Base-by-base conservation (phyloP, 2,797 vertebrate genomes). In the Numenius phaeopus region DNA sequence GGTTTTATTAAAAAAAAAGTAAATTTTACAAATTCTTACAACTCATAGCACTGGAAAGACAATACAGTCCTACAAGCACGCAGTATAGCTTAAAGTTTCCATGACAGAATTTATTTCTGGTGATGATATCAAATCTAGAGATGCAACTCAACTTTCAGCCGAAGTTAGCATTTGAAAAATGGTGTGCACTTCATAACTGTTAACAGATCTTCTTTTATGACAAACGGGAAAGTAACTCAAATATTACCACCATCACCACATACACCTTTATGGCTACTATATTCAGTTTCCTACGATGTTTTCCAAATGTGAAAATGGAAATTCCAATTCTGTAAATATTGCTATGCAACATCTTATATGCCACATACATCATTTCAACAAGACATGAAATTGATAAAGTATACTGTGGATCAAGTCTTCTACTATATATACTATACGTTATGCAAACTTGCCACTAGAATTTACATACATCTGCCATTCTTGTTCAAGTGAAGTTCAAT, bases 401-500 rank as follows among this genome's bases (percentile, higher is more conserved):
- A 85, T 59, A 67, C 52, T 64, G 55, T n/a, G 50, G 34, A 64
- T 80, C 55, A 65, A 78, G 19, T 62, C 34, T 39, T 77, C 62
- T 79, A 76, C 23, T 49, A 49, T 49, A 59, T 1, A 86, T 29
- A 29, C 29, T 29, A 49, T 5, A 34, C 34, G 64, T 12, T 66
- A 72, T 16, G 52, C 37, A 92, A 55, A 23, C 14, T 29, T 67
- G 34, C 26, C 42, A 59, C 75, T 83, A 82, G n/a, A 82, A 94
- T 94, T 88, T 82, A 83, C 7, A 62, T 12, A 55, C 9, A 82
- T 87, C 83, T 94, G 69, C 22, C 57, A 84, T 85, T 94, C 81
- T 83, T 61, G 64, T 83, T 95, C 64, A 50, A 69, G 62, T 79
- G 86, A 78, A 85, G 66, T 92, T 73, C 77, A 84, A 77, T 26